These are phyloP conservation scores for Apoderus coryli DNA, from an alignment of 2,888 invertebrate species.

Conservation along the genomic window DNA sequence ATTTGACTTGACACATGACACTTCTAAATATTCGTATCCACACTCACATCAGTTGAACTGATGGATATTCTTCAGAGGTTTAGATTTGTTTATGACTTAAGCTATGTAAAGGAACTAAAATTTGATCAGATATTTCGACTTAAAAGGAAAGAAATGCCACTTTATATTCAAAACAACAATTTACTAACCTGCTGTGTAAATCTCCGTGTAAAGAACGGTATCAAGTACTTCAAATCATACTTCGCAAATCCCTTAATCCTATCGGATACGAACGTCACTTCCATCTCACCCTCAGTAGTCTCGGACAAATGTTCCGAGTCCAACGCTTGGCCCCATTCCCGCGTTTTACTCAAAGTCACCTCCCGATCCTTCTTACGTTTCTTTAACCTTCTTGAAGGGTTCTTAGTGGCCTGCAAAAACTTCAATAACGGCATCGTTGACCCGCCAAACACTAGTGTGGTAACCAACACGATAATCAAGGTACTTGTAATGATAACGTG, in stretches of 20 bases:
- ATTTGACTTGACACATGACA: too few species aligned
- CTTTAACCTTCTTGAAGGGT: slow-evolving; percentile 39
- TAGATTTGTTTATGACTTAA: too few species aligned
- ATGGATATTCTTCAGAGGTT: too few species aligned
- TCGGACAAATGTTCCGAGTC: slow-evolving; percentile 89
- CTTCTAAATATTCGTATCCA: too few species aligned
- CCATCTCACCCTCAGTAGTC: slow-evolving; percentile 84
- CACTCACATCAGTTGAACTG: too few species aligned
- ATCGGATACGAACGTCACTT: slow-evolving; percentile 71
- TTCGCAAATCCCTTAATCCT: slow-evolving; percentile 77
- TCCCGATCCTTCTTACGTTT: slow-evolving; percentile 48
- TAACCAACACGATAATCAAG: slow-evolving; percentile 92
- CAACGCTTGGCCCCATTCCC: slow-evolving; percentile 92
- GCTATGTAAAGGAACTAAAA: too few species aligned
- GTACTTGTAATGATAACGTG: slow-evolving; percentile 97
- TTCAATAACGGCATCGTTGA: slow-evolving; percentile 96
- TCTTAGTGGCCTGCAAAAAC: slow-evolving; percentile 61
- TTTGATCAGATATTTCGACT: slow-evolving; percentile 1
- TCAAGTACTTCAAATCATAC: slow-evolving; percentile 84
- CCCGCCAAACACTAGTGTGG: slow-evolving; percentile 89
- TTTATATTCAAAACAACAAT: too few species aligned
- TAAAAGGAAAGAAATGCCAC: slow-evolving; percentile 1
- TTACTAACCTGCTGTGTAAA: slow-evolving; percentile 76
- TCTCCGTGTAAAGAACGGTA: slow-evolving; percentile 89
- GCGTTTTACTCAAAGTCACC: slow-evolving; percentile 91